Base-by-base conservation (phyloP, 2,888 invertebrate species). In the Synanthedon andrenaeformis region DNA sequence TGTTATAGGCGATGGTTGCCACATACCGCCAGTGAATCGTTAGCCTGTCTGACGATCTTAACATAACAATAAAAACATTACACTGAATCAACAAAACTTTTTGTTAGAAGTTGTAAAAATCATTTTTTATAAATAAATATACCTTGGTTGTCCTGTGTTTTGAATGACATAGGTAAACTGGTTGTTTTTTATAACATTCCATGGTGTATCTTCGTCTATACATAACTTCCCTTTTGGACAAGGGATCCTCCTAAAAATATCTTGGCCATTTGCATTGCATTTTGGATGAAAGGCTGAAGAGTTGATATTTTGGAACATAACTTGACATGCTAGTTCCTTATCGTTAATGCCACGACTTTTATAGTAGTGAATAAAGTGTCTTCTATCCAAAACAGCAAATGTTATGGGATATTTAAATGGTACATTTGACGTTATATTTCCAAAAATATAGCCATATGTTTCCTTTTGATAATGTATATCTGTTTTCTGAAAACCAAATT, bases 401-500 rank as follows among this genome's bases (percentile, higher is more conserved):
- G 96, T 96, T 42, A 94, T 89, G 11, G 92, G 91, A 60, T 89
- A 89, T 55, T 89, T 89, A 66, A 93, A 92, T 54, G 90, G 88
- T 51, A 89, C 84, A 59, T 86, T 89, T 0, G 95, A 90, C 28
- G 97, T 96, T 51, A 98, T 91, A 78, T 98, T 98, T 12, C 99
- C 99, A 76, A 96, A 99, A 66, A 99, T 96, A 79, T 96, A 98
- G 51, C 98, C 98, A 80, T 94, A 94, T 61, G 97, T 96, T 70
- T 95, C 93, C 64, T 92, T 93, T 67, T 92, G 91, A 64, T 93
- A 92, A 76, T 96, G 93, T 49, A 92, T 90, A 77, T 96, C 96
- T 12, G 98, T 97, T 82, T 97, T 97, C 84, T 98, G 98, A 76
- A 98, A 96, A 55, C 98, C 98, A 81, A 98, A 99, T 80, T 98